Evolutionary conservation across 2,888 invertebrate species (phyloP).

Genomic region (Coelinius sp.): DNA sequence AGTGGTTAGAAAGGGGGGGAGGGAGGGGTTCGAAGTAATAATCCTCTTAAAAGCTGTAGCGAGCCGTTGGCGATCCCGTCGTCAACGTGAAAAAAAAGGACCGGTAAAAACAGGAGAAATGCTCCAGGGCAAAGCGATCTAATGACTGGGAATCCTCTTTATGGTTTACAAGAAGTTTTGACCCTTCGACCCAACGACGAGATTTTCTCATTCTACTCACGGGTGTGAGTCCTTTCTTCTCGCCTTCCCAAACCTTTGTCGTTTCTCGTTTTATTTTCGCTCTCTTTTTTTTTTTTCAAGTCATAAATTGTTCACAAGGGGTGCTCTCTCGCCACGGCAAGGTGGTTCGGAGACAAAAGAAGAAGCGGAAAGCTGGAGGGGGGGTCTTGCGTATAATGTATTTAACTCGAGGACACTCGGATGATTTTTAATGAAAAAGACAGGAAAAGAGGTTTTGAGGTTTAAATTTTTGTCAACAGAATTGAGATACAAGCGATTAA

Average conservation of each 20-base stretch:
- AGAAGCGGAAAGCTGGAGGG: slow-evolving; percentile 50
- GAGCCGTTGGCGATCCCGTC: slow-evolving; percentile 34
- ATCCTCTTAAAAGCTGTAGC: slow-evolving; percentile 54
- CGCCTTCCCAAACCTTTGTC: slow-evolving; percentile 25
- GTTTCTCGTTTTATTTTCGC: slow-evolving; percentile 26
- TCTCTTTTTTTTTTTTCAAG: slow-evolving; percentile 48
- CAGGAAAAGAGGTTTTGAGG: too few relatives aligned
- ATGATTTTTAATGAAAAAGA: slow-evolving; percentile 11
- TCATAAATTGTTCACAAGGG: slow-evolving; percentile 64
- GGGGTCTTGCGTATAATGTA: slow-evolving; percentile 61
- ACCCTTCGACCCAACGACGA: slow-evolving; percentile 53
- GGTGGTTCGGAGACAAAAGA: slow-evolving; percentile 66
- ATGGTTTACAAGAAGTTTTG: slow-evolving; percentile 69
- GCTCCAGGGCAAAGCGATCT: slow-evolving; percentile 56
- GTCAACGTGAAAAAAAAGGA: slow-evolving; percentile 52
- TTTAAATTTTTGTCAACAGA: too few relatives aligned
- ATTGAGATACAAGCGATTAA: too few relatives aligned
- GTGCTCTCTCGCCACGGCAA: slow-evolving; percentile 57
- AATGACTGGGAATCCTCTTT: slow-evolving; percentile 69
- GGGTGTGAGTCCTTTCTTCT: slow-evolving; percentile 25
- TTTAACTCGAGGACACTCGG: slow-evolving; percentile 64
- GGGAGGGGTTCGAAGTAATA: slow-evolving; percentile 40
- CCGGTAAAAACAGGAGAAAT: slow-evolving; percentile 24
- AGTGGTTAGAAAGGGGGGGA: not conserved
- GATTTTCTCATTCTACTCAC: slow-evolving; percentile 32